Base-by-base conservation (phyloP, 2,113 vertebrate species). In the Stegastes partitus region DNA sequence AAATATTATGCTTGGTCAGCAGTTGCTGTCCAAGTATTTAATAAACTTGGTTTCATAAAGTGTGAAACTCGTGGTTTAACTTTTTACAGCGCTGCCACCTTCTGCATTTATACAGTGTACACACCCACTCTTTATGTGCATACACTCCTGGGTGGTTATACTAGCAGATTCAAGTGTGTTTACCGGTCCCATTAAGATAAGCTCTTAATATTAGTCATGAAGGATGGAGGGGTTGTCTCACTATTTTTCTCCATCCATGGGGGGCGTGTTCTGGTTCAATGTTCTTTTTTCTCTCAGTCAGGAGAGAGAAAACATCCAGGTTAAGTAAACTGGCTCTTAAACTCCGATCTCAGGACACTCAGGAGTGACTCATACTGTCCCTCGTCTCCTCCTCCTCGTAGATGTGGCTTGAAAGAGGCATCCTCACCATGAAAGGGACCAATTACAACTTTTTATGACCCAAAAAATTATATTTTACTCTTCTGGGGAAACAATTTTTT, bases 311-410 rank as follows among this genome's bases (percentile, higher is more conserved):
- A 76, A 74, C 63, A 66, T 82, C 58, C 68, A 70, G 71, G 26
- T 62, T 76, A 57, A 66, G 59, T 58, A 49, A 15, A 76, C 11
- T 34, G 49, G 51, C 45, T 50, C 49, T 74, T 81, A 55, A 78
- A 81, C 61, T 28, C 25, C 68, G 51, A 23, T 86, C 62, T 72
- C 62, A 55, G 62, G 61, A 73, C 56, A 50, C n/a, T 81, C 3
- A 45, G 63, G 22, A 50, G 78, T 89, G 83, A 91, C 69, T 89
- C 85, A 89, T 44, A 19, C 37, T 56, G 85, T 84, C 74, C 55
- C 44, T 68, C 45, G 66, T 68, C 26, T 76, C 22, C 76, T 22
- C 23, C 39, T 39, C 21, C 14, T 59, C 14, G 58, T 47, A 54
- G 23, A 39, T 31, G 47, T 55, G 56, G 14, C 26, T 77, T 76